Conservation (phyloP, 1,140 invertebrate species). For the Berghia stephanieae region DNA sequence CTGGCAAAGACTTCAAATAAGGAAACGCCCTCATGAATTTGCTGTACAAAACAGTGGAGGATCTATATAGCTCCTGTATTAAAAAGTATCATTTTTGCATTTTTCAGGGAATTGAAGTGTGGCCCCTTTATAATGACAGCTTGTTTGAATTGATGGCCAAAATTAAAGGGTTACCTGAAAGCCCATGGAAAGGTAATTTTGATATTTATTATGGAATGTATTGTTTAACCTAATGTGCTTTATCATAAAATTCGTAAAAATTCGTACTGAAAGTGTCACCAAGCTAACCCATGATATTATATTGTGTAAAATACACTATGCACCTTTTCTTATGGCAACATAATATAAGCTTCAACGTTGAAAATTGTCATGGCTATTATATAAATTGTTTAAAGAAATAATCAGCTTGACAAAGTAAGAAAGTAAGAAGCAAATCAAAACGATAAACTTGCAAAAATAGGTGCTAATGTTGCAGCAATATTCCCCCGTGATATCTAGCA, state of each 20-base stretch:
- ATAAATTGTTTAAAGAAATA: no score
- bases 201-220: neutral
- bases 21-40: no score
- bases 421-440: no score
- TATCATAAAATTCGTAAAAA: neutral
- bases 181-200: constrained; percentile 60
- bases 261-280: neutral
- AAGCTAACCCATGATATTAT: neutral
- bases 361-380: neutral
- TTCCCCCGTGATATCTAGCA: no score
- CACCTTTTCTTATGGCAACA: neutral
- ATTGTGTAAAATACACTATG: neutral
- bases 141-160: constrained; percentile 63
- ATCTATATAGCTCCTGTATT: no score
- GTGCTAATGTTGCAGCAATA: no score
- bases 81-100: no score
- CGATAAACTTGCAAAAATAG: no score
- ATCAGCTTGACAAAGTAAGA: no score
- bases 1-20: no score
- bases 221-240: neutral
- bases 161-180: constrained; percentile 54
- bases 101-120: constrained; percentile 58
- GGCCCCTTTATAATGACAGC: constrained; percentile 52
- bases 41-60: no score
- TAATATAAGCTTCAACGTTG: neutral